Base-by-base conservation (phyloP, 2,888 invertebrate genomes). In the Alentia gelatinosa region DNA sequence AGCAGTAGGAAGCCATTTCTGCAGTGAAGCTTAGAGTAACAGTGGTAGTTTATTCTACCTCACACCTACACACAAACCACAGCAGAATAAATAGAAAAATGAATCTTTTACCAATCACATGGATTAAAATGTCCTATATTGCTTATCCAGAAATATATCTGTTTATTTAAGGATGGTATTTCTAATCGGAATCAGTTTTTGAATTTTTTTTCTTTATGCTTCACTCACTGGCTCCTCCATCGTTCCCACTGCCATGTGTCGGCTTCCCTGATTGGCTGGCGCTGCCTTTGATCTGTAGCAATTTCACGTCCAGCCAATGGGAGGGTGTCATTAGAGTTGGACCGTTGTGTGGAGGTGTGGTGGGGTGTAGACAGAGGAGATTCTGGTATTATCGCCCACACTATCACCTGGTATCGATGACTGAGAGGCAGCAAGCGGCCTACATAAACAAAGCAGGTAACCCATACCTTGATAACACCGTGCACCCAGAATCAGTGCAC, bases 371-470 rank as follows among this genome's bases (percentile, higher is more conserved):
- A 39, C 19, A 0, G 37, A 23, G 39, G 26, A 30, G 68, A 30
- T 68, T 12, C 30, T 68, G 68, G 68, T 79, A 79, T 37, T 79
- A 39, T 79, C 35, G 39, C 9, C 15, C 79, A 39, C 37, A 39
- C 79, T 39, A 39, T 79, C 79, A n/a, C 39, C 79, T 37, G 19
- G 7, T 79, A 79, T 79, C 79, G 39, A 12, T 79, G 37, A 79
- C 79, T 23, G 79, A 19, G 79, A 79, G 79, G 35, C 15, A 33
- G 39, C 79, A 35, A 39, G 23, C 39, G 23, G 79, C 26, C 79
- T 39, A 79, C 79, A 39, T 79, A 79, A 79, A 79, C 79, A 79
- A 39, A 23, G 26, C 79, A 79, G 79, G 79, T 79, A 79, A 79
- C 39, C 19, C 39, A 79, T 39, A 79, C 79, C 68, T 68, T 68